Percentiles rank a stretch among this genome's conserved stretches.
Conservation (phyloP, 2,888 invertebrate genomes). For the Lepidocyrtoides sp. region DNA sequence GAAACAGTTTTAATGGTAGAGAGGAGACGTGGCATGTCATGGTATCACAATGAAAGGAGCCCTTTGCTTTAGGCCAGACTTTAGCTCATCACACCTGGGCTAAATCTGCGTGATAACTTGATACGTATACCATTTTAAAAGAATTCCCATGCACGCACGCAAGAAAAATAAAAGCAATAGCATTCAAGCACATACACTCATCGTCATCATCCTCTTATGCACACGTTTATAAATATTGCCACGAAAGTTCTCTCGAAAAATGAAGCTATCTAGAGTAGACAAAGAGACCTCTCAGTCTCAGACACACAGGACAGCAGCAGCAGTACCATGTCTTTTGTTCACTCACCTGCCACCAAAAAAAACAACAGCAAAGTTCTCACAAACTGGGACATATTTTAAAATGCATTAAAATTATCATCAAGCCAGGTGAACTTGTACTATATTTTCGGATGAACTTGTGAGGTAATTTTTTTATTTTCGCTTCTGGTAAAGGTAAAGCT, state of each 20-base stretch:
- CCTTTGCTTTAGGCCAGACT: slow-evolving; percentile 45
- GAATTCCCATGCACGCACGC: slow-evolving; percentile 22
- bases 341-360: slow-evolving; percentile 59
- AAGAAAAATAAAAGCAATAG: not conserved
- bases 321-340: slow-evolving; percentile 55
- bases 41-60: no score
- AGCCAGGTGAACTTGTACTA: no score
- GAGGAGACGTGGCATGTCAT: no score
- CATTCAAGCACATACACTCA: no score
- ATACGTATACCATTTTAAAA: not conserved
- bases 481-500: not conserved
- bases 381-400: no score
- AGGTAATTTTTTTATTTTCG: not conserved
- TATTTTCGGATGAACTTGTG: no score
- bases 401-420: no score
- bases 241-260: not conserved
- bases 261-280: not conserved
- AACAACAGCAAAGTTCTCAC: no score
- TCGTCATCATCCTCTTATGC: no score
- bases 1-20: slow-evolving; percentile 2
- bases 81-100: slow-evolving; percentile 48
- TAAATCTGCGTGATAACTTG: slow-evolving; percentile 30
- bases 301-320: not conserved
- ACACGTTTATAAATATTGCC: not conserved
- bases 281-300: slow-evolving; percentile 10